These are phyloP conservation scores for Apoderus coryli DNA, from an alignment of 2,888 invertebrate genomes.

Conservation along the genomic window DNA sequence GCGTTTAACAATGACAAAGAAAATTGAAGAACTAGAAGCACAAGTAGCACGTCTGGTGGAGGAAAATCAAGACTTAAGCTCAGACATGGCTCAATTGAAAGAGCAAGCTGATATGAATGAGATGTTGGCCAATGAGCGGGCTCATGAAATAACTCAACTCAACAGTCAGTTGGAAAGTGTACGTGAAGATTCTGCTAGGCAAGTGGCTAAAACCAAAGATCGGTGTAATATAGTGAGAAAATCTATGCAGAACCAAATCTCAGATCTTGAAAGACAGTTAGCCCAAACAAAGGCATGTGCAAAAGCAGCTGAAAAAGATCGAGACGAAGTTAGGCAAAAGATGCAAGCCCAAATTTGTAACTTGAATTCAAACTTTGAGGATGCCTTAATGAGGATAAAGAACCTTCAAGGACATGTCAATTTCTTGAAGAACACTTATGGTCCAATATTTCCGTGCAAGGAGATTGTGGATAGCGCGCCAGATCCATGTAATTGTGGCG, in stretches of 20 bases:
- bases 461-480: constrained; percentile 12
- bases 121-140: constrained; percentile 48
- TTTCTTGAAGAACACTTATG: constrained; percentile 38
- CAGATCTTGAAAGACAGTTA: constrained; percentile 51
- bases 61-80: constrained; percentile 24
- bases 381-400: constrained; percentile 48
- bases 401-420: constrained; percentile 48
- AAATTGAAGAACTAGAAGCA: constrained; percentile 26
- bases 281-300: constrained; percentile 49
- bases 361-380: constrained; percentile 51
- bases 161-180: constrained; percentile 49
- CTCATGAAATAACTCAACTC: constrained; percentile 51
- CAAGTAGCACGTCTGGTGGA: constrained; percentile 27
- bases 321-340: constrained; percentile 53
- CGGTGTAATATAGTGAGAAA: constrained; percentile 46
- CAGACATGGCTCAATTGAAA: constrained; percentile 37
- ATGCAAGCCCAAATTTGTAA: constrained; percentile 54
- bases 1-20: constrained; percentile 28
- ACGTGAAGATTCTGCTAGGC: constrained; percentile 52
- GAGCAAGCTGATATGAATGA: constrained; percentile 43
- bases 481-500: constrained; percentile 26
- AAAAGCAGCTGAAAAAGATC: constrained; percentile 48
- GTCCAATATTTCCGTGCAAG: constrained; percentile 20
- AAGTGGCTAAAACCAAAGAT: constrained; percentile 48
- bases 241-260: constrained; percentile 47